Evolutionary conservation across 1,140 invertebrate species (phyloP).

Genomic region (Meloidogyne exigua): DNA sequence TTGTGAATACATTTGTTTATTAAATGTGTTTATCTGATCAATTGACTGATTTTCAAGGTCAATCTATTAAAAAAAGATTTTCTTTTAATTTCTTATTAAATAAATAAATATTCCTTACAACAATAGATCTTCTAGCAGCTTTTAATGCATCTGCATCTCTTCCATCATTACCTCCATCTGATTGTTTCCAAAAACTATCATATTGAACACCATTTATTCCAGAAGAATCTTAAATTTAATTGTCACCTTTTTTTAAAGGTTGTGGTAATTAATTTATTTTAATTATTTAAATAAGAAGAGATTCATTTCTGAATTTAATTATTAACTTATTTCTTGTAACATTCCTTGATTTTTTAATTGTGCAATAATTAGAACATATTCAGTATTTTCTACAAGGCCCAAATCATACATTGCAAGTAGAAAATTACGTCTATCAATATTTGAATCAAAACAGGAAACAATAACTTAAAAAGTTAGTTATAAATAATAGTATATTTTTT

Average conservation of each 20-base stretch:
- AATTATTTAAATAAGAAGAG: too few relatives aligned
- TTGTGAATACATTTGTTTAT: conserved; percentile 22
- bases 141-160: conserved; percentile 35
- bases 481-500: background rate
- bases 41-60: conserved; percentile 30
- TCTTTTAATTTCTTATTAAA: background rate
- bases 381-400: conserved; percentile 31
- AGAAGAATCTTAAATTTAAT: background rate
- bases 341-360: conserved; percentile 39
- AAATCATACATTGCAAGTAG: conserved; percentile 33
- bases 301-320: too few relatives aligned
- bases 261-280: too few relatives aligned
- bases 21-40: conserved; percentile 32
- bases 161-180: conserved; percentile 30
- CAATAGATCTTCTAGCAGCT: conserved; percentile 26
- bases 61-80: conserved; percentile 26
- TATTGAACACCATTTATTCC: conserved; percentile 16
- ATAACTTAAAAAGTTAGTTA: background rate
- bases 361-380: conserved; percentile 41
- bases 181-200: conserved; percentile 30
- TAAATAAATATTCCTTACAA: conserved; percentile 22
- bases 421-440: conserved; percentile 41
- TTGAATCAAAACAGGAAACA: conserved; percentile 38
- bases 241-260: too few relatives aligned
- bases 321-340: conserved; percentile 4